Evolutionary conservation across 2,888 invertebrate genomes (phyloP), one percentile per base, ranked within the genome.

Genomic region (Drosophila meridionalis): DNA sequence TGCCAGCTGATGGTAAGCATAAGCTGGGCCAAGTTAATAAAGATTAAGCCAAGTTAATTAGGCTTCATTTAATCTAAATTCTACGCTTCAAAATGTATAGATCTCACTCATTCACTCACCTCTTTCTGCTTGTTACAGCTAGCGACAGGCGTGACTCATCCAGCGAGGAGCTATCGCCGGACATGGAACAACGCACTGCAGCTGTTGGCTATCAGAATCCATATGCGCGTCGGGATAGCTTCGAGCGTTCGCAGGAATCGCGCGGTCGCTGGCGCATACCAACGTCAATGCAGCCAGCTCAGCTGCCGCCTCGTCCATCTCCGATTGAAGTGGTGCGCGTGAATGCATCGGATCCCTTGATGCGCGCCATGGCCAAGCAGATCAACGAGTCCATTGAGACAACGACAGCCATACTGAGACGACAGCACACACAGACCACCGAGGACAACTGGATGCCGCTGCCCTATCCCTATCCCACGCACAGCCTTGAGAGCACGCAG

Each of bases 351-450:
- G 88, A 92, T 76, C 69, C 86, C 0, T 28, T 67, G 26, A 59
- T 84, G 12, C 66, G 70, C 36, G 78, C 79, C 8, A 73, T 85
- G 73, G 81, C 80, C 52, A 84, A 83, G 53, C 87, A 90, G 71
- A 85, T 90, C 32, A 91, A 89, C 63, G 84, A 91, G 36, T 88
- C 91, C 6, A 59, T 80, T 30, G 90, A 87, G n/a, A 70, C 82
- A 5, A 80, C 80, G 7, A 67, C 78, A 7, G 32, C 56, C n/a
- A 7, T 7, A 0, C 58, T 43, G 0, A 38, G 30, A 8, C 67
- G 72, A 0, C 60, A 61, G 5, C 50, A 20, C 1, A 26, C 68
- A 0, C 73, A 71, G 30, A 74, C 82, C 26, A 77, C 78, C 0
- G 82, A 88, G 26, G 83, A 80, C 55, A 90, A 36, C 56, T 90